Conservation (phyloP, 2,888 invertebrate species). For the Eustalomyia histrio region DNA sequence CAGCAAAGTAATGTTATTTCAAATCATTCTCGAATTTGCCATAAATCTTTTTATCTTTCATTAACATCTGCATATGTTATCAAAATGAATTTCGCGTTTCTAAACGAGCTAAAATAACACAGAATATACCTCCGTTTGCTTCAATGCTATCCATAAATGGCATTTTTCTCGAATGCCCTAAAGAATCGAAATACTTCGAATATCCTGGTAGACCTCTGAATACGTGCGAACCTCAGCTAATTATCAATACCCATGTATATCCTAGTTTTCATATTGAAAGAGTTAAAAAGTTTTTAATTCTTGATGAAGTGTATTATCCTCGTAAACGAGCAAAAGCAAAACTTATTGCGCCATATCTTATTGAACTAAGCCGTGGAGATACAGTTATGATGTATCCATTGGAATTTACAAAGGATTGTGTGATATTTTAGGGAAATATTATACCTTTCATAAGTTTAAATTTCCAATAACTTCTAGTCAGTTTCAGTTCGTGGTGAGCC, state of each 20-base stretch:
- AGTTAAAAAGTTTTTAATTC: constrained; percentile 68
- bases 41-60: neutral
- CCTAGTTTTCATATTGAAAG: constrained; percentile 66
- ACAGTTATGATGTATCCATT: constrained; percentile 72
- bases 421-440: no score
- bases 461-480: no score
- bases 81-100: no score
- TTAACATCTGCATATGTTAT: neutral
- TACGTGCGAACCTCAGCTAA: constrained; percentile 68
- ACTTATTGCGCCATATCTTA: constrained; percentile 71
- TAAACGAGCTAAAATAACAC: neutral
- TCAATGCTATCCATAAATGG: constrained; percentile 67
- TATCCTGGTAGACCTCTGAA: neutral
- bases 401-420: constrained; percentile 69
- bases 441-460: no score
- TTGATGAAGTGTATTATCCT: constrained; percentile 71
- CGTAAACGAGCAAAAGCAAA: constrained; percentile 67
- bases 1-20: neutral
- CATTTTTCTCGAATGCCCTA: constrained; percentile 68
- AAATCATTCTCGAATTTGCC: neutral
- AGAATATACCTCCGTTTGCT: constrained; percentile 1
- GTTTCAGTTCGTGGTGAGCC: no score
- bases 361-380: constrained; percentile 70
- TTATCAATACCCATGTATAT: constrained; percentile 70
- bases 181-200: constrained; percentile 3